These are phyloP conservation scores for Toxostoma redivivum DNA, from an alignment of 2,113 vertebrate species.

Conservation along the genomic window DNA sequence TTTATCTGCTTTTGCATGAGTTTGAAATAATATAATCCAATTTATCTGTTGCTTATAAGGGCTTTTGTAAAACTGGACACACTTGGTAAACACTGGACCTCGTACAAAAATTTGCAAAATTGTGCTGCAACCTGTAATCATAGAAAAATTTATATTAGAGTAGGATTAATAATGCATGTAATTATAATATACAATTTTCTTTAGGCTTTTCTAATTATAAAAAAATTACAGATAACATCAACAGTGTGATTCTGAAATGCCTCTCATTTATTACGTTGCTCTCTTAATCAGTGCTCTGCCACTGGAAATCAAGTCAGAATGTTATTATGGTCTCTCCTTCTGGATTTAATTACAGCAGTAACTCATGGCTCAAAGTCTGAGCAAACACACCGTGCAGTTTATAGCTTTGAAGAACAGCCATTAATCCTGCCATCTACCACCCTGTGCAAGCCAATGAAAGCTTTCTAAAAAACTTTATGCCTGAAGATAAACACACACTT, in stretches of 20 bases:
- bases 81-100: not conserved
- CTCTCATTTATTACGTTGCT: slow-evolving; percentile 61
- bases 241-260: slow-evolving; percentile 56
- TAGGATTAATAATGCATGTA: slow-evolving; percentile 68
- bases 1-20: not conserved
- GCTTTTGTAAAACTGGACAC: not conserved
- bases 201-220: slow-evolving; percentile 70
- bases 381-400: slow-evolving; percentile 54
- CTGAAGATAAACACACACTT: not conserved
- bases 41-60: not conserved
- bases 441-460: slow-evolving; percentile 11
- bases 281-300: slow-evolving; percentile 68
- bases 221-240: slow-evolving; percentile 70
- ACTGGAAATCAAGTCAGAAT: slow-evolving; percentile 66
- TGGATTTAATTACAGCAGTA: slow-evolving; percentile 69
- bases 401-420: slow-evolving; percentile 49
- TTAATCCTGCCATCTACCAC: slow-evolving; percentile 49
- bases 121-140: slow-evolving; percentile 42
- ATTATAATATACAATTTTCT: slow-evolving; percentile 68
- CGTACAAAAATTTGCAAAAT: not conserved
- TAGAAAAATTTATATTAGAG: not conserved
- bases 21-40: not conserved
- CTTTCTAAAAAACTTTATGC: not conserved
- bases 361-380: slow-evolving; percentile 66
- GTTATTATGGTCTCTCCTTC: slow-evolving; percentile 63